Evolutionary conservation across 2,888 invertebrate genomes (phyloP).

Genomic region (Eupithecia centaureata): DNA sequence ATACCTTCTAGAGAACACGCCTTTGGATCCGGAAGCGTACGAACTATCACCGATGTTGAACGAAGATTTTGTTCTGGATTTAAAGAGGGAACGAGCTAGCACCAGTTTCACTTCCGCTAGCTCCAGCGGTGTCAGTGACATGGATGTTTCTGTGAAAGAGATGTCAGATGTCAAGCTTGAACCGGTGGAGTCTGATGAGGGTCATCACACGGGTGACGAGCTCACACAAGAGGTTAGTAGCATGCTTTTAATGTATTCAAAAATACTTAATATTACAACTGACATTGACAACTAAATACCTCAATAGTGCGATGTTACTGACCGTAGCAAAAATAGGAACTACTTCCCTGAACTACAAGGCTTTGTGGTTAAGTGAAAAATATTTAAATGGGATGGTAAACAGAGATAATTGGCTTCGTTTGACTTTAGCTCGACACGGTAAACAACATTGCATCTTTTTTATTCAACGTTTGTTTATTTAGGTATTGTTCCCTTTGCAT

Average conservation of each 20-base stretch:
- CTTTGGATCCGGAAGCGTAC: constrained; percentile 69
- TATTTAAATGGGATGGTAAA: background rate
- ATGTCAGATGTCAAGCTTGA: constrained; percentile 72
- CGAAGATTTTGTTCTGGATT: constrained; percentile 68
- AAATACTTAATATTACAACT: background rate
- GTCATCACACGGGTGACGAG: constrained; percentile 77
- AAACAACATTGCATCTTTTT: background rate
- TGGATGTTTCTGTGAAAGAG: constrained; percentile 67
- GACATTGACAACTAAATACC: background rate
- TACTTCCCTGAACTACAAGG: background rate
- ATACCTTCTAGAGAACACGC: constrained; percentile 75
- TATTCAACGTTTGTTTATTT: too few relatives aligned
- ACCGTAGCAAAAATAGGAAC: background rate
- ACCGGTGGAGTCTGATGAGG: constrained; percentile 75
- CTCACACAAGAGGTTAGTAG: constrained; percentile 80
- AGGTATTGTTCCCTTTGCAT: too few relatives aligned
- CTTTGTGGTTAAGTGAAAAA: background rate
- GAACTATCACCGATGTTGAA: constrained; percentile 75
- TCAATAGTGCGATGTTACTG: background rate
- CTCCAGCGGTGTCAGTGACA: constrained; percentile 80
- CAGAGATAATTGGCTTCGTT: background rate
- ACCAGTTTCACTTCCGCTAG: constrained; percentile 80
- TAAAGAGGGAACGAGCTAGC: constrained; percentile 79
- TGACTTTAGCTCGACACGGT: background rate
- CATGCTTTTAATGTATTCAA: background rate